Percentiles rank a stretch among this genome's conserved stretches.
Conservation (phyloP, 2,797 vertebrate species). For the Poecilia wingei region DNA sequence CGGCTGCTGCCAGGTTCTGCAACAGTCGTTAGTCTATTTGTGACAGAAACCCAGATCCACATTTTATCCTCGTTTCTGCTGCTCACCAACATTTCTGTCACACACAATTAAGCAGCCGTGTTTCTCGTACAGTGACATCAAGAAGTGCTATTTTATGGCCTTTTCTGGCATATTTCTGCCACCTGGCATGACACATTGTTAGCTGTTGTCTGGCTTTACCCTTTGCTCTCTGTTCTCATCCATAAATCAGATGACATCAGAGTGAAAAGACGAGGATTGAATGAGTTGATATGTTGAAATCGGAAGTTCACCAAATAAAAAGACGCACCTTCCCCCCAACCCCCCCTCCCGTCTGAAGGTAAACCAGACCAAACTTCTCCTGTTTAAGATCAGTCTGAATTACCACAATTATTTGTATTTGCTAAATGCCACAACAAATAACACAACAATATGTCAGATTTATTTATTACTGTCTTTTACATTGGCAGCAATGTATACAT, state of each 20-base stretch:
- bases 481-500: neutral
- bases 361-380: neutral
- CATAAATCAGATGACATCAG: neutral
- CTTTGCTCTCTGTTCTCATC: neutral
- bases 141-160: neutral
- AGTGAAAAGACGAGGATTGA: neutral
- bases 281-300: neutral
- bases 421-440: neutral
- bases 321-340: neutral
- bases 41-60: neutral
- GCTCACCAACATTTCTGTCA: neutral
- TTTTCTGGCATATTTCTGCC: neutral
- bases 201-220: neutral
- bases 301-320: neutral
- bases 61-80: slow-evolving; percentile 6
- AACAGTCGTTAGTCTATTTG: slow-evolving; percentile 11
- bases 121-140: neutral
- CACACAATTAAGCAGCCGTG: neutral
- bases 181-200: neutral
- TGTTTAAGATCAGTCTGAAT: neutral
- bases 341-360: neutral
- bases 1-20: neutral
- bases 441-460: neutral
- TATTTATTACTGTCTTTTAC: neutral
- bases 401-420: neutral